Evolutionary conservation across 2,888 invertebrate genomes (phyloP), one percentile per base, ranked within the genome.

Genomic region (Emmelina monodactyla): DNA sequence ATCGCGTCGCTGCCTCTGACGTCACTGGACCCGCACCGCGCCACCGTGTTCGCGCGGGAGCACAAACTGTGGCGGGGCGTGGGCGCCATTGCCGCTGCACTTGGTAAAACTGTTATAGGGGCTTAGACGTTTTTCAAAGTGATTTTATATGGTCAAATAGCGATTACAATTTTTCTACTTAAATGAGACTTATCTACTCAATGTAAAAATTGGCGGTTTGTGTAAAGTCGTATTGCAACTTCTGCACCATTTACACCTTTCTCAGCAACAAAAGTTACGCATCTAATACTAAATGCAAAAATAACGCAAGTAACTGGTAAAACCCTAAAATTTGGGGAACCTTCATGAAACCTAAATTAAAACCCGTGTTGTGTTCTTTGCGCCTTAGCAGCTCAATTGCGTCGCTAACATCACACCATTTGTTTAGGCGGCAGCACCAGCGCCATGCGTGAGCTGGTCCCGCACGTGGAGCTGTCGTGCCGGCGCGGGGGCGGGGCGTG

Each of bases 391-490:
- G n/a, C n/a, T n/a, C n/a, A n/a, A n/a, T n/a, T n/a, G n/a, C n/a
- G n/a, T n/a, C n/a, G n/a, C n/a, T n/a, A n/a, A n/a, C n/a, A n/a
- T n/a, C n/a, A n/a, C n/a, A n/a, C n/a, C n/a, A n/a, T n/a, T n/a
- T n/a, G n/a, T n/a, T n/a, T n/a, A 66, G 65, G 67, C 31, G 71
- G 71, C 2, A 55, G 61, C 33, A 52, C 55, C 39, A 66, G 65
- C 28, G 91, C 92, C 0, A 80, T 92, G 53, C 87, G 88, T 50
- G 87, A 85, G 55, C 66, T 88, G 30, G 60, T 83, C 40, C 72
- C 78, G 30, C 62, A 82, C 47, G 69, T 85, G 42, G 64, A 68
- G 38, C 53, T 49, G 40, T 58, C 50, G 41, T 62, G 54, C 46
- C 32, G 14, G n/a, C 35, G 29, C 14, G 40, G 31, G 32, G 45